Percentiles rank a stretch among this genome's conserved stretches.
phyloP scores from a whole-genome alignment of 2,797 vertebrate genomes.

The Chloroceryle inda region DNA sequence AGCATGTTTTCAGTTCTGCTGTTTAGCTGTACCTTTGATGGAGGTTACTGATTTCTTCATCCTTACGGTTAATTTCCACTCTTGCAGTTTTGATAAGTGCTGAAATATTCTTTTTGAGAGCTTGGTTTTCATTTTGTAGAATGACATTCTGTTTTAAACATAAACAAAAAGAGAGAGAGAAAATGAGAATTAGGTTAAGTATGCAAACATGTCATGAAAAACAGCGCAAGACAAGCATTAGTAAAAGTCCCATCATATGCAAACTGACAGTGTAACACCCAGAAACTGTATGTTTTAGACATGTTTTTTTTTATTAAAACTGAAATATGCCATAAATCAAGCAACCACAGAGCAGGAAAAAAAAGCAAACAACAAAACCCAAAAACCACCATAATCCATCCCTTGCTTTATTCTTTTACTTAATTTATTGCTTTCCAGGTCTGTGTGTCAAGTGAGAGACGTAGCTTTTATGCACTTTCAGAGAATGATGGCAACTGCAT shows the following conservation, averaged over 20 bases:
- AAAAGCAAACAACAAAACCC: accelerated
- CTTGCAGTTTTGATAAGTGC: constrained; percentile 93
- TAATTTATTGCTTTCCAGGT: background rate
- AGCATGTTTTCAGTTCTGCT: background rate
- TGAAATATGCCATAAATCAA: background rate
- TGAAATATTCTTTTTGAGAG: constrained; percentile 96
- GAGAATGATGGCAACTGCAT: background rate
- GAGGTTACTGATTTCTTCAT: constrained; percentile 92
- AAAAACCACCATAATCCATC: background rate
- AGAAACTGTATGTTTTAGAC: background rate
- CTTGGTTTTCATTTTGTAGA: constrained; percentile 89
- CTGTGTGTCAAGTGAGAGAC: background rate
- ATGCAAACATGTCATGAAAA: background rate
- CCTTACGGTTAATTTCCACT: constrained; percentile 94
- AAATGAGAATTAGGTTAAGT: background rate
- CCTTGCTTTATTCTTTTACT: background rate
- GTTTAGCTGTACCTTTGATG: constrained; percentile 84
- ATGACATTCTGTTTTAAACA: constrained; percentile 85
- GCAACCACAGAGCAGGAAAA: background rate
- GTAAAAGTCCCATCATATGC: background rate
- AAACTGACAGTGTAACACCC: background rate
- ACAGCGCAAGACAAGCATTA: background rate
- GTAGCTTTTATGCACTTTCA: background rate
- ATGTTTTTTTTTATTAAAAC: background rate
- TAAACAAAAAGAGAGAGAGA: background rate